A percentile compares a stretch with the other conserved stretches of the same genome.
phyloP scores from a whole-genome alignment of 2,113 vertebrate species.

The Melanotaenia duboulayi region DNA sequence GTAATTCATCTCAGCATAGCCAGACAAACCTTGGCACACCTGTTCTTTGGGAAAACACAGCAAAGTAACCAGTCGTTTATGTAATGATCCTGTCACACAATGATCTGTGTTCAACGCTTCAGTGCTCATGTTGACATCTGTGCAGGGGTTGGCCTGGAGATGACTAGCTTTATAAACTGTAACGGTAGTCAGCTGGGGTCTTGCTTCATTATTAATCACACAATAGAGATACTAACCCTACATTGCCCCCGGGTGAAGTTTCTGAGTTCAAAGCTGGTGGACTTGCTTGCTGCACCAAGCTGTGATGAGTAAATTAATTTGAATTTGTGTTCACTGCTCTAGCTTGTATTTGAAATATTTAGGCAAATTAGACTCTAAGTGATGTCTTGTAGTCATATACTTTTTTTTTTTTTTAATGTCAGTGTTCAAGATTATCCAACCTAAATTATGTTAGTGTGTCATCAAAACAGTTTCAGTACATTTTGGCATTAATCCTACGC shows the following conservation, averaged over 20 bases:
- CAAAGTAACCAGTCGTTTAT: slow-evolving; percentile 9
- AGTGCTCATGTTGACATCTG: slow-evolving; percentile 59
- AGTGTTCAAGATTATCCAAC: background rate
- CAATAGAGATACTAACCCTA: slow-evolving; percentile 72
- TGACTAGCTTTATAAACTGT: slow-evolving; percentile 72
- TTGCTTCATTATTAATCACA: slow-evolving; percentile 84
- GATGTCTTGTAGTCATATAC: background rate
- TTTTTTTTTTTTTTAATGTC: no score
- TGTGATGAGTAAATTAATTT: background rate
- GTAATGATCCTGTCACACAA: slow-evolving; percentile 20
- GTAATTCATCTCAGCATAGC: background rate
- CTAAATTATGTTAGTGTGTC: background rate
- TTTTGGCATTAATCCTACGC: background rate
- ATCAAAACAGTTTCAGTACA: background rate
- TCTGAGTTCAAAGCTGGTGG: slow-evolving; percentile 36
- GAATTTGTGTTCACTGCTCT: background rate
- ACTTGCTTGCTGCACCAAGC: slow-evolving; percentile 16
- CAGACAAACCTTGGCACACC: slow-evolving; percentile 3
- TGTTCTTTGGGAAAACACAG: slow-evolving; percentile 16
- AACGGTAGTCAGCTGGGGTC: slow-evolving; percentile 81
- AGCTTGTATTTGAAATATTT: background rate
- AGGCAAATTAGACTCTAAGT: background rate
- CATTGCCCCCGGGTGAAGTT: slow-evolving; percentile 62
- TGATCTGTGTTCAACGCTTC: slow-evolving; percentile 55
- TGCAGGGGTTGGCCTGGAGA: slow-evolving; percentile 76